Evolutionary conservation across 2,113 vertebrate genomes (phyloP), one percentile per base, ranked within the genome.

Genomic region (Struthidea cinerea): DNA sequence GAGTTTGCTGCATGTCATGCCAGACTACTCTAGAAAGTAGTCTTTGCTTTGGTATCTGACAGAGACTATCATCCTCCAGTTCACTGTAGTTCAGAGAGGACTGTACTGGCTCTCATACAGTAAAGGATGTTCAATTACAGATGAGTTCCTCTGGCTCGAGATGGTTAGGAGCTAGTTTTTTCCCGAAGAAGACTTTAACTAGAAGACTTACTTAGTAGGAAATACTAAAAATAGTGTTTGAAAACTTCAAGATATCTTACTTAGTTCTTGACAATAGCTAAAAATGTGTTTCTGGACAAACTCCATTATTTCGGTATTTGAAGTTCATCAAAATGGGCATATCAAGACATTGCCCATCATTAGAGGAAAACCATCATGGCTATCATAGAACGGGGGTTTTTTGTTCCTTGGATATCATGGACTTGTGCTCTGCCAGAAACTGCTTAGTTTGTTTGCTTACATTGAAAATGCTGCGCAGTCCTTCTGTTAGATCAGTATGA

Each of bases 1-100:
- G 69, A 69, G 49, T 52, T 49, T 53, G 32, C 42, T n/a, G 1
- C 27, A 3, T 6, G 2, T 70, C 2, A 0, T 55, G 47, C 9
- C 33, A 44, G 27, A 44, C 11, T 61, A 10, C 20, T 10, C 6
- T 17, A 10, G 24, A 21, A 37, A 35, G 35, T 9, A 18, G 41
- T 26, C 24, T 63, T 50, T 71, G 26, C 64, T 79, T 42, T 68
- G 16, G 46, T 84, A 35, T 76, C 39, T 59, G 59, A 32, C 37
- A 20, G 59, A 64, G 52, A 16, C 33, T 35, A 2, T 57, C 18
- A 6, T 44, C 46, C 68, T 41, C 61, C 32, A 84, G 18, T 13
- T 82, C 16, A 18, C 61, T 56, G n/a, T 23, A 30, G 30, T 63
- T 69, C 26, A 32, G 22, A 47, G 18, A 42, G 67, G 46, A 16